Evolutionary conservation across 2,888 invertebrate species (phyloP).

Genomic region (Emesis furor): DNA sequence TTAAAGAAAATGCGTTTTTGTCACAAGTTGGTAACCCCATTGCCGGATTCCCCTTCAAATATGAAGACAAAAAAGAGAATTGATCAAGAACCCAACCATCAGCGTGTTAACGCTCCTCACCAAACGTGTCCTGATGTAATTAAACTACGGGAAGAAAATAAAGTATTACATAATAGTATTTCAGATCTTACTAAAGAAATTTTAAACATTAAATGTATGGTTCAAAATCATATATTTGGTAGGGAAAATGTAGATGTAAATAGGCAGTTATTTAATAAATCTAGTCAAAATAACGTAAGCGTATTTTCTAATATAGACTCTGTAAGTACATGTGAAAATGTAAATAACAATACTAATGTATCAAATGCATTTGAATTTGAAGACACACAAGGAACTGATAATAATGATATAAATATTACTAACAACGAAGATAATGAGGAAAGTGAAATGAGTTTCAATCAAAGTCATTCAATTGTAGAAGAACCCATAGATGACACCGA

Average conservation of each 20-base stretch:
- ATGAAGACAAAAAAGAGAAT: conserved; percentile 44
- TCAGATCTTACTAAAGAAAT: conserved; percentile 76
- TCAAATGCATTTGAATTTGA: not conserved
- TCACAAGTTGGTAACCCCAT: conserved; percentile 81
- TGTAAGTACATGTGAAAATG: not conserved
- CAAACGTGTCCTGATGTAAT: conserved; percentile 74
- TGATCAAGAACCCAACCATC: conserved; percentile 27
- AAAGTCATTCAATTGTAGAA: not conserved
- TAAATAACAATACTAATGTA: not conserved
- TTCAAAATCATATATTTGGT: conserved; percentile 49
- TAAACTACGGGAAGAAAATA: conserved; percentile 76
- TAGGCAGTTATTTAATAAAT: not conserved
- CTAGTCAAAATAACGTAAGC: not conserved
- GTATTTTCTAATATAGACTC: conserved; percentile 3
- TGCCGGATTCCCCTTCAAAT: conserved; percentile 82
- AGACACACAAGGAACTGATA: conserved; percentile 4
- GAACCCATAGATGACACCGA: not conserved
- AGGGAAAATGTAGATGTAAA: conserved; percentile 29
- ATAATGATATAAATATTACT: not conserved
- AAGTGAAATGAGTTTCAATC: not conserved
- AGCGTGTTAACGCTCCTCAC: conserved; percentile 15
- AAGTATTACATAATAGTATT: conserved; percentile 73
- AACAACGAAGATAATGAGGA: not conserved
- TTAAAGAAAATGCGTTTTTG: conserved; percentile 81
- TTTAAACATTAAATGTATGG: conserved; percentile 74